Evolutionary conservation across 2,797 vertebrate species (phyloP).

Genomic region (Diglossa cyanea): DNA sequence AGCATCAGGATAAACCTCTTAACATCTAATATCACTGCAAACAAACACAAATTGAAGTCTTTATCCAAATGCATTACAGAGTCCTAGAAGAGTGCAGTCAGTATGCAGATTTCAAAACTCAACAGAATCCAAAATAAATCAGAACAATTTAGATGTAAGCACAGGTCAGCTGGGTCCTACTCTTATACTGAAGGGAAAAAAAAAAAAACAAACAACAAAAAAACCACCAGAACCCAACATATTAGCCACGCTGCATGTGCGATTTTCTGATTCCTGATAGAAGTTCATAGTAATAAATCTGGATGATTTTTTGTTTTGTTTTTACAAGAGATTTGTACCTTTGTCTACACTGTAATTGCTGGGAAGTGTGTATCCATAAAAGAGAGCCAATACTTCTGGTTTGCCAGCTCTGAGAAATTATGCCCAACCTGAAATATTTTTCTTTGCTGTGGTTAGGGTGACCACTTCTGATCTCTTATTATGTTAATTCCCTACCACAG

Average conservation of each 20-base stretch:
- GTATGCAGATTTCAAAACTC: neutral
- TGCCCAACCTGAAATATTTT: neutral
- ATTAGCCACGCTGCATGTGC: neutral
- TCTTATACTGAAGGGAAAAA: neutral
- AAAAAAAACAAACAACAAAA: fast-evolving
- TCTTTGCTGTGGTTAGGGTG: neutral
- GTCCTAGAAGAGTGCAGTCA: neutral
- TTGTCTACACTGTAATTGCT: neutral
- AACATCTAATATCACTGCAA: neutral
- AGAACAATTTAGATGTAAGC: neutral
- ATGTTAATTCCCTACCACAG: neutral
- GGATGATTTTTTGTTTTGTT: neutral
- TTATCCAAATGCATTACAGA: neutral
- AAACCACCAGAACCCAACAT: neutral
- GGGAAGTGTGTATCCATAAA: neutral
- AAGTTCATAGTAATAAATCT: neutral
- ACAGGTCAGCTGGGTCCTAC: neutral
- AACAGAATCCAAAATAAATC: neutral
- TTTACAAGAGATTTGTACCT: neutral
- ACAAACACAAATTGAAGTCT: neutral
- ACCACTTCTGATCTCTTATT: neutral
- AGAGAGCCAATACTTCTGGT: neutral
- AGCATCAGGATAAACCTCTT: conserved; percentile 37
- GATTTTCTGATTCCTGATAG: neutral
- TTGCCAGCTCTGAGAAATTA: neutral